Evolutionary conservation across 2,797 vertebrate genomes (phyloP).

Genomic region (Enteromius mattozi): DNA sequence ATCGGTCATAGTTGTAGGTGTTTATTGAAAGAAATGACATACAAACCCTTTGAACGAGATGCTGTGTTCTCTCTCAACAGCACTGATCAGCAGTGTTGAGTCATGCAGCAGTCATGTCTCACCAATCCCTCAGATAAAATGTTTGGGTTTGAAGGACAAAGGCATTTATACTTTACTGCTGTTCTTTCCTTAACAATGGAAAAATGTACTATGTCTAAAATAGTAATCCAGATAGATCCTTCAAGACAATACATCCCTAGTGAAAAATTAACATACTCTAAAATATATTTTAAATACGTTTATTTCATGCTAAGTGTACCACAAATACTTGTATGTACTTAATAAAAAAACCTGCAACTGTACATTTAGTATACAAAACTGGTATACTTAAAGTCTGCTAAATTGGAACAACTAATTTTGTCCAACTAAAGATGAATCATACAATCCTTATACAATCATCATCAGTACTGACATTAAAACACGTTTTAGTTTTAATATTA

Average conservation of each 20-base stretch:
- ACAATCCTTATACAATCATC: no score
- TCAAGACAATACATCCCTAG: not conserved
- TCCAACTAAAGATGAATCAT: no score
- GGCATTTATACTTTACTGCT: not conserved
- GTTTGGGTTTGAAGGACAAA: constrained; percentile 21
- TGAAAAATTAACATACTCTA: not conserved
- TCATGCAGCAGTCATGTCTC: constrained; percentile 40
- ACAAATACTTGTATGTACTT: no score
- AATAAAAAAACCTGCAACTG: no score
- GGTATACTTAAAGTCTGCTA: no score
- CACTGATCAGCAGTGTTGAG: constrained; percentile 40
- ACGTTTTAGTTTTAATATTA: no score
- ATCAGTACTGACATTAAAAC: no score
- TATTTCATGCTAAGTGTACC: not conserved
- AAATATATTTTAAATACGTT: not conserved
- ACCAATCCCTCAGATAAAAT: constrained; percentile 32
- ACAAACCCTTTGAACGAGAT: constrained; percentile 51
- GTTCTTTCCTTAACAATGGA: not conserved
- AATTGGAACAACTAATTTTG: no score
- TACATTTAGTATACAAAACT: no score
- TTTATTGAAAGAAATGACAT: constrained; percentile 29
- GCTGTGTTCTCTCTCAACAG: constrained; percentile 23
- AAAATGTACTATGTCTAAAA: not conserved
- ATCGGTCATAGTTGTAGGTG: not conserved
- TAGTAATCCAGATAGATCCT: not conserved